Conservation (phyloP, 2,113 vertebrate species). For the Neolamprologus longior region DNA sequence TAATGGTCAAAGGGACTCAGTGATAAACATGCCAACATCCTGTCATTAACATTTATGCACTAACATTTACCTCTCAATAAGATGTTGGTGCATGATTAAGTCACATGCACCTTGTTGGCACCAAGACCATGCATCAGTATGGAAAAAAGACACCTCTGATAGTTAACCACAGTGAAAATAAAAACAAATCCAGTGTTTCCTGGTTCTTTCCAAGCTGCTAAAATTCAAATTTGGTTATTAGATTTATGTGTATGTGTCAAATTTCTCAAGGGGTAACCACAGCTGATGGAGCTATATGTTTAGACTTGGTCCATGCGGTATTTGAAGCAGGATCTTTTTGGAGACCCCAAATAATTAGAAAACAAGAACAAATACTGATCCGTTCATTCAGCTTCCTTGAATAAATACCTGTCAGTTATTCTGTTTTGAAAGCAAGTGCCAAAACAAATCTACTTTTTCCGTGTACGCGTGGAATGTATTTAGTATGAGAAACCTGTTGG, state of each 20-base stretch:
- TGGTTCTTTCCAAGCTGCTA: background rate
- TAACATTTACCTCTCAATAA: background rate
- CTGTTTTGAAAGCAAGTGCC: background rate
- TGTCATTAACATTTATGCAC: background rate
- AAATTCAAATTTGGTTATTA: background rate
- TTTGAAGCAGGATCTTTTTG: background rate
- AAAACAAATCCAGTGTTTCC: background rate
- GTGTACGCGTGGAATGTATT: background rate
- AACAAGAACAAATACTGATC: background rate
- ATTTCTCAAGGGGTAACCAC: background rate
- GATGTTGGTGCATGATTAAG: background rate
- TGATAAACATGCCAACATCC: background rate
- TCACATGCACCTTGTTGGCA: background rate
- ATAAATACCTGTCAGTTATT: background rate
- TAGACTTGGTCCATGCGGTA: background rate
- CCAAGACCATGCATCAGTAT: background rate
- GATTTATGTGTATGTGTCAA: background rate
- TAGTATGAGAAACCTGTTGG: background rate
- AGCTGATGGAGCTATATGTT: background rate
- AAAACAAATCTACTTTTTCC: background rate
- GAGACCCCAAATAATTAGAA: background rate
- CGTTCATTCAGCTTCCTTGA: background rate
- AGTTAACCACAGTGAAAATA: background rate
- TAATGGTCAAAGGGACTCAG: background rate
- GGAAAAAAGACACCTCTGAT: background rate